phyloP scores from a whole-genome alignment of 30 jellyfish, hydroid and myxozoan genomes.

The Rhopilema esculentum region DNA sequence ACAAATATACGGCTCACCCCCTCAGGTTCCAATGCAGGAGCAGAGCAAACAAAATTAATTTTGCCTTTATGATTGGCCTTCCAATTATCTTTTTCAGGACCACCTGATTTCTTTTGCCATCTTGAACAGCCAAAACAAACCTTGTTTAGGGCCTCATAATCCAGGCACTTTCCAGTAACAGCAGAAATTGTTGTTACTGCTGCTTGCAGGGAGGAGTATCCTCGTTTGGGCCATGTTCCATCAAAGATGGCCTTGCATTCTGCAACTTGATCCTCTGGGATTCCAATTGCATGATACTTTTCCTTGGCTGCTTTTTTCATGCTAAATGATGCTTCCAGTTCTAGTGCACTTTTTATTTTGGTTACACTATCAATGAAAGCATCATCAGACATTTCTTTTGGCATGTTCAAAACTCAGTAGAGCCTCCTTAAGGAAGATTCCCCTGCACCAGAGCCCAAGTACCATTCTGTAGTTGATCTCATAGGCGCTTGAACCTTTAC shows the following conservation, averaged over 20 bases:
- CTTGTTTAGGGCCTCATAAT: conserved; percentile 23
- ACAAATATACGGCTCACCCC: conserved; percentile 25
- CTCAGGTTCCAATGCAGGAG: conserved; percentile 58
- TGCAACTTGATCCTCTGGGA: neutral
- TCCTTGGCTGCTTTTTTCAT: conserved; percentile 34
- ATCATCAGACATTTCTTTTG: no score
- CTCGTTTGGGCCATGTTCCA: conserved; percentile 58
- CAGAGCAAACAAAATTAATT: conserved; percentile 34
- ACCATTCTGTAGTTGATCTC: conserved; percentile 33
- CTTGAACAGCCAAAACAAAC: conserved; percentile 8
- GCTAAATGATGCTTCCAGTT: no score
- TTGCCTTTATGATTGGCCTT: conserved; percentile 34
- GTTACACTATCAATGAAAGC: no score
- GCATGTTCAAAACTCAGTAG: neutral
- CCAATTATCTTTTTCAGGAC: conserved; percentile 31
- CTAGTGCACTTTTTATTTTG: no score
- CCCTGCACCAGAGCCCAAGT: conserved; percentile 38
- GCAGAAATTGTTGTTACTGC: conserved; percentile 59
- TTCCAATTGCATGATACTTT: neutral
- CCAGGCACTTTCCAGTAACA: conserved; percentile 24
- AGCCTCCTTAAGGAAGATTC: conserved; percentile 1
- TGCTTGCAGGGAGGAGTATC: conserved; percentile 48
- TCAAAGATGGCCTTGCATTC: conserved; percentile 62
- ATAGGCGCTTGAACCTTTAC: conserved; percentile 14
- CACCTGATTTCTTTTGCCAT: conserved; percentile 7